Evolutionary conservation across 2,888 invertebrate species (phyloP), one percentile per base, ranked within the genome.

Genomic region (Podotricha telesiphe): DNA sequence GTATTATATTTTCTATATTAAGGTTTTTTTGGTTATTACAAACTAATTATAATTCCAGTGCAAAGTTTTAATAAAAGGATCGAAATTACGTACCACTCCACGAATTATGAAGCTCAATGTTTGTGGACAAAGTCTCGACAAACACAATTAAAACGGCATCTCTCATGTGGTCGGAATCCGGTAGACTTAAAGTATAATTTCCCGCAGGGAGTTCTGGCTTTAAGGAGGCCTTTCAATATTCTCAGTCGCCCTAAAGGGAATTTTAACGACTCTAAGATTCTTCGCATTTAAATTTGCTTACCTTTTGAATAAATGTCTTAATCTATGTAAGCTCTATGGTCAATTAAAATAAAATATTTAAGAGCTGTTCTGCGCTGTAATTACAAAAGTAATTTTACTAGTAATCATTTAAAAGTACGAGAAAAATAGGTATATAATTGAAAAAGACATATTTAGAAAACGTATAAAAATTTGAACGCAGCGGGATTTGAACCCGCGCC

Each of bases 131-230:
- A 84, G 86, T 86, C 86, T 85, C 77, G 74, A 85, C 82, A 89
- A 89, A 89, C 86, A 88, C 87, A 89, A 89, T 90, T 88, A 89
- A 89, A 87, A 85, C 79, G 82, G 80, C 83, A 87, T 89, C 85
- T 84, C 84, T 84, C 83, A 82, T 87, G 85, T 88, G 87, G 83
- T 82, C 79, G 83, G 83, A 85, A 85, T 85, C 79, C 80, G 78
- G 81, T 77, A 79, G 86, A 83, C 82, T 88, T 85, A 82, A 75
- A 80, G 83, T 84, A 86, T 87, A 87, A 87, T 89, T 87, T 87
- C 83, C 83, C 80, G 78, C 79, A 81, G 85, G 84, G 85, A 87
- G 86, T 85, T 86, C 84, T 76, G 81, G 85, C 80, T 86, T 85
- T 83, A 79, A 81, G 78, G 77, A 82, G 79, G 75, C 84, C 79